Evolutionary conservation across 1,140 invertebrate genomes (phyloP).

Genomic region (Dryas iulia): DNA sequence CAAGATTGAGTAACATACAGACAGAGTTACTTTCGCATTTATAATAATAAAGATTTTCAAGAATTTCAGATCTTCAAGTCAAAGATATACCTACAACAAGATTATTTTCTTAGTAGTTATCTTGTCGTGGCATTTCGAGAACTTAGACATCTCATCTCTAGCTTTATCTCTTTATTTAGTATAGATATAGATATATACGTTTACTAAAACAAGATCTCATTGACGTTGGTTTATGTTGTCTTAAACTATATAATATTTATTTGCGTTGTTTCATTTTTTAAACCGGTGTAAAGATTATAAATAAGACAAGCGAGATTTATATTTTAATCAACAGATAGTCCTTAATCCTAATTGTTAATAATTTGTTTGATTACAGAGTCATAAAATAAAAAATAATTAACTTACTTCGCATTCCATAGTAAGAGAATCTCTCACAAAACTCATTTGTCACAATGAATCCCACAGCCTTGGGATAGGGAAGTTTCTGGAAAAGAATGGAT

Average conservation of each 20-base stretch:
- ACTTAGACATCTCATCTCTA: too few species aligned
- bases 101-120: neutral
- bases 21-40: too few species aligned
- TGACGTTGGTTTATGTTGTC: neutral
- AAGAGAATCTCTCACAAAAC: slow-evolving; percentile 97
- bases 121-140: neutral
- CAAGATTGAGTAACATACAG: too few species aligned
- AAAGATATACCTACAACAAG: neutral
- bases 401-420: slow-evolving; percentile 97
- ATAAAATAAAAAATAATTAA: slow-evolving; percentile 34
- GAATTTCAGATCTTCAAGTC: neutral
- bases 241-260: too few species aligned
- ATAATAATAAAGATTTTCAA: too few species aligned
- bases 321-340: too few species aligned
- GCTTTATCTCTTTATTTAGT: neutral
- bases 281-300: neutral
- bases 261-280: too few species aligned
- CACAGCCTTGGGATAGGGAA: slow-evolving; percentile 92
- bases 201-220: neutral
- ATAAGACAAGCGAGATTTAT: too few species aligned
- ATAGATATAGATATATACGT: neutral
- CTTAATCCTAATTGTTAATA: too few species aligned
- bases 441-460: slow-evolving; percentile 97
- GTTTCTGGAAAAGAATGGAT: slow-evolving; percentile 82
- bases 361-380: too few species aligned